These are phyloP conservation scores for Atlantisia rogersi DNA, from an alignment of 2,113 vertebrate genomes.

Conservation along the genomic window DNA sequence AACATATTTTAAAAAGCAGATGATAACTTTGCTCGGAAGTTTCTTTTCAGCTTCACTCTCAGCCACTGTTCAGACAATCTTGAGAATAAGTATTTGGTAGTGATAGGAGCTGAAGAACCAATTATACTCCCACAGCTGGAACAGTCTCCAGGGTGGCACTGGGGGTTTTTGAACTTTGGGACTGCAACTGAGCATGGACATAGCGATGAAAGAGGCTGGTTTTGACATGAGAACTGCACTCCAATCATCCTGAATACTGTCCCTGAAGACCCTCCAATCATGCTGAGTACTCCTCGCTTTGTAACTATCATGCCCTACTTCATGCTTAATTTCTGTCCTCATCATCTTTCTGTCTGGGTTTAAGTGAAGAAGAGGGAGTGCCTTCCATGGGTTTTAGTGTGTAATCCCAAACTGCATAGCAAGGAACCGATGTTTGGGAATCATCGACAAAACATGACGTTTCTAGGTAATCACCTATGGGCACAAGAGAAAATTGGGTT, in stretches of 20 bases:
- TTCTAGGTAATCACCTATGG: neutral
- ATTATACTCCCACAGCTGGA: neutral
- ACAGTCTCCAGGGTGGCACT: neutral
- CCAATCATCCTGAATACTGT: neutral
- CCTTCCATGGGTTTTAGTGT: neutral
- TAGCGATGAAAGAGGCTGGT: neutral
- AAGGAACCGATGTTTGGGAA: neutral
- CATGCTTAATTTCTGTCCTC: neutral
- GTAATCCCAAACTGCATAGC: neutral
- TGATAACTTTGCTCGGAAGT: neutral
- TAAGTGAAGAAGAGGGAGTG: neutral
- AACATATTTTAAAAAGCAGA: neutral
- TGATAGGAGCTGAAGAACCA: neutral
- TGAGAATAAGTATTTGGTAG: neutral
- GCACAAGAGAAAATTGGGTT: neutral
- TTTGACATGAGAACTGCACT: neutral
- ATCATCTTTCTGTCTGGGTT: neutral
- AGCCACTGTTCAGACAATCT: neutral
- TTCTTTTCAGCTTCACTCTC: neutral
- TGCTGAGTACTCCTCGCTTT: neutral
- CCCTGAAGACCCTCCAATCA: neutral
- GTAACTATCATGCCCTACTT: neutral
- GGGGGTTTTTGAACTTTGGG: neutral
- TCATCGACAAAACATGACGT: neutral
- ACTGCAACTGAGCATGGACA: neutral